Conservation (phyloP, 2,888 invertebrate genomes). For the Chalcis sispes region DNA sequence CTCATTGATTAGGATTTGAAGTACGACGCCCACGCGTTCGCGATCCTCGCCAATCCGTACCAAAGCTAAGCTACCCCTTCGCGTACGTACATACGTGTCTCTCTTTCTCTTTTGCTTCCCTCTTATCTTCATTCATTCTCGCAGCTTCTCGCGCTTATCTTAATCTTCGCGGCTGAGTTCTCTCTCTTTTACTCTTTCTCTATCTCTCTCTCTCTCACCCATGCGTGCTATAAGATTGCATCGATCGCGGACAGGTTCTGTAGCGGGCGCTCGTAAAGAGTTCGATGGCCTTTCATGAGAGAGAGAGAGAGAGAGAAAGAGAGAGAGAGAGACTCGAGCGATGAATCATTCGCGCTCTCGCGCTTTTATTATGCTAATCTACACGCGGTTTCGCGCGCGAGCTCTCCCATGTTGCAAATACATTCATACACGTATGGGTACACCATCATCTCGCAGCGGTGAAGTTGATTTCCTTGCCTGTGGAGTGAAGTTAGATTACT, state of each 20-base stretch:
- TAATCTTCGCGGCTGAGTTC: conserved; percentile 44
- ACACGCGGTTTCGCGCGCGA: conserved; percentile 52
- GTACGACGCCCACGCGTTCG: conserved; percentile 14
- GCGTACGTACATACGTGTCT: background rate
- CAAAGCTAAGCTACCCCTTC: conserved; percentile 4
- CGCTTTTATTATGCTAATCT: conserved; percentile 72
- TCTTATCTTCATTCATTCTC: conserved; percentile 39
- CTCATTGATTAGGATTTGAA: conserved; percentile 31
- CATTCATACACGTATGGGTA: background rate
- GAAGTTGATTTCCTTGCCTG: too few species aligned
- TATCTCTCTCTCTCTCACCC: background rate
- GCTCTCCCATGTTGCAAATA: background rate
- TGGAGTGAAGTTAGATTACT: too few species aligned
- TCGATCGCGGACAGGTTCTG: conserved; percentile 64
- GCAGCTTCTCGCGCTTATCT: conserved; percentile 38
- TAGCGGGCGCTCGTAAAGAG: conserved; percentile 64
- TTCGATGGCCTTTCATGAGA: conserved; percentile 65
- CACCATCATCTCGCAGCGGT: too few species aligned
- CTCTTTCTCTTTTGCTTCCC: background rate
- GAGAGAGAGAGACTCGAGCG: conserved; percentile 61
- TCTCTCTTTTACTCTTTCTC: background rate
- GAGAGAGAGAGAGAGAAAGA: background rate
- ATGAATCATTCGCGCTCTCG: conserved; percentile 67
- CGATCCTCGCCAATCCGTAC: too few species aligned
- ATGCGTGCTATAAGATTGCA: too few species aligned